Percentiles rank a stretch among this genome's conserved stretches.
Conservation (phyloP, 2,113 vertebrate species). For the Zosterops lateralis region DNA sequence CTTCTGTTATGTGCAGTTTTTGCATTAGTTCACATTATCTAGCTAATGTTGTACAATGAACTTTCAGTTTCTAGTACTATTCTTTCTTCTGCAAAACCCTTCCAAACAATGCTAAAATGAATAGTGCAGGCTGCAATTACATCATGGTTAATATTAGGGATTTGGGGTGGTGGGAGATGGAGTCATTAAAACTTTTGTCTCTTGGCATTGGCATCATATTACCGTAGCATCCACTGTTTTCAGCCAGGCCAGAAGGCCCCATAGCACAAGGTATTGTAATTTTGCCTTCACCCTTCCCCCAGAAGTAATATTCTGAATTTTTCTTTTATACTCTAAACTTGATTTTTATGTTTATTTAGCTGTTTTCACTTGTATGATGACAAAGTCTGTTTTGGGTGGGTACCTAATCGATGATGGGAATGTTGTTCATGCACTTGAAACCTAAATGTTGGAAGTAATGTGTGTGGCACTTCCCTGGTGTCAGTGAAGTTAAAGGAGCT, state of each 20-base stretch:
- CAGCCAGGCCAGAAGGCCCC: not conserved
- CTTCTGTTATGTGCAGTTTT: not conserved
- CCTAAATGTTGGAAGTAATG: not conserved
- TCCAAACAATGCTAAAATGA: not conserved
- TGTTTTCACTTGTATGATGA: not conserved
- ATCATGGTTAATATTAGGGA: not conserved
- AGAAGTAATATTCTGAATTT: not conserved
- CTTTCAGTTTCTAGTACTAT: not conserved
- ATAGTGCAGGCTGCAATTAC: not conserved
- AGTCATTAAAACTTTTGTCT: not conserved
- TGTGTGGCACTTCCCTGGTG: slow-evolving; percentile 7
- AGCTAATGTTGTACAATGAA: not conserved
- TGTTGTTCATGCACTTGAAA: not conserved
- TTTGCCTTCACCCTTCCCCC: not conserved
- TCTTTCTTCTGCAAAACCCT: not conserved
- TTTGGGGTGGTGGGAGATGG: not conserved
- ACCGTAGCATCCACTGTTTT: not conserved
- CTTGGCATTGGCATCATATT: not conserved
- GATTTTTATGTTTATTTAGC: slow-evolving; percentile 30
- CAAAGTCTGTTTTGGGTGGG: not conserved
- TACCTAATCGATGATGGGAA: not conserved
- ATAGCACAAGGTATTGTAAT: not conserved
- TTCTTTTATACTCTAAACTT: not conserved
- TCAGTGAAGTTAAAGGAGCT: not conserved
- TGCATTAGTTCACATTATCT: not conserved